Percentiles rank a stretch among this genome's conserved stretches.
phyloP scores from a whole-genome alignment of 2,113 vertebrate species.

The Varanus salvator region DNA sequence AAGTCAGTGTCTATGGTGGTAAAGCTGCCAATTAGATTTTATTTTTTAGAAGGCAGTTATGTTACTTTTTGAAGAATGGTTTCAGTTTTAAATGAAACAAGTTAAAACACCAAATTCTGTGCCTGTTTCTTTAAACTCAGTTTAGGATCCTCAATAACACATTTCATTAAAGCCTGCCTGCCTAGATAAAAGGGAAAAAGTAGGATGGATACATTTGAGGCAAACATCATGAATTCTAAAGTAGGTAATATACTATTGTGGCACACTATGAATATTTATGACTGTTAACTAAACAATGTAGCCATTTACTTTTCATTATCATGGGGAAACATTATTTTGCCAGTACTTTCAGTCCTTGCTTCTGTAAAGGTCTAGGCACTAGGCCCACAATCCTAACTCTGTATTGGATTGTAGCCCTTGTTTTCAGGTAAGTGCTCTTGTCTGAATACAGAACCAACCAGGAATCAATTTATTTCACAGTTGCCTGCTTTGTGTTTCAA shows the following conservation, averaged over 20 bases:
- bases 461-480: neutral
- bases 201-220: neutral
- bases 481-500: neutral
- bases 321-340: neutral
- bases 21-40: neutral
- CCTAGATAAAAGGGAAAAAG: neutral
- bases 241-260: neutral
- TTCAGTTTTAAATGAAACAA: neutral
- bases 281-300: neutral
- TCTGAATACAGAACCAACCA: neutral
- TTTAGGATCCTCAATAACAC: neutral
- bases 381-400: neutral
- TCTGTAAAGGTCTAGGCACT: neutral
- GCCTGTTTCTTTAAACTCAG: no score
- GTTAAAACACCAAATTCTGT: neutral
- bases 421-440: neutral
- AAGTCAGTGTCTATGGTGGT: neutral
- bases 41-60: neutral
- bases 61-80: neutral
- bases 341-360: neutral
- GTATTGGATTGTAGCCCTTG: neutral
- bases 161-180: neutral
- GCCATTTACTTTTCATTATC: neutral
- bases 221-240: neutral
- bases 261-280: neutral